A percentile compares a stretch with the other conserved stretches of the same genome.
These are phyloP conservation scores for Acanthurus leucopareius DNA, from an alignment of 2,797 vertebrate species.

Conservation along the genomic window DNA sequence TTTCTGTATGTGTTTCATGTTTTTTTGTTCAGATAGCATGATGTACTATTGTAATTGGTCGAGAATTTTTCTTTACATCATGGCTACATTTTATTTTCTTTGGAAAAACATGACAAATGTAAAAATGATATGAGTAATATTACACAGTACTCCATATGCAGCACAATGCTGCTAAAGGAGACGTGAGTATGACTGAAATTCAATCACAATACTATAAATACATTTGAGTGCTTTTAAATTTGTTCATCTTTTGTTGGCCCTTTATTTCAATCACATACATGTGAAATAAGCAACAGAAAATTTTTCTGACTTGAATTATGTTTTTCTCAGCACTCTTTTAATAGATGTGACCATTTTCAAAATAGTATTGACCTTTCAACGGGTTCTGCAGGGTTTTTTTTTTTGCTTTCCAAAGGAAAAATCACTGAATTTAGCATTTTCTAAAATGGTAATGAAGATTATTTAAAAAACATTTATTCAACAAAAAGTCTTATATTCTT, in stretches of 20 bases:
- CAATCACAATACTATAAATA: constrained; percentile 1
- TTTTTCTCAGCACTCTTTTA: neutral
- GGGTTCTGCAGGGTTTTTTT: neutral
- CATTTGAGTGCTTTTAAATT: constrained; percentile 13
- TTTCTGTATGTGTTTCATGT: neutral
- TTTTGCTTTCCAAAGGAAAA: too few relatives aligned
- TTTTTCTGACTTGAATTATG: neutral
- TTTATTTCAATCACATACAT: neutral
- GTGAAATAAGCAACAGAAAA: neutral
- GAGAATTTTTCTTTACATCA: neutral
- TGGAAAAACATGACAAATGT: neutral
- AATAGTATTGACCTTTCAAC: neutral
- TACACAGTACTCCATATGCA: neutral
- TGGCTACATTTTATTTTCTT: neutral
- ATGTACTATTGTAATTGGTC: neutral
- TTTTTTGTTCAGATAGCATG: neutral
- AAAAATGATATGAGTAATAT: neutral
- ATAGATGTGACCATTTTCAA: neutral
- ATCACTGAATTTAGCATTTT: neutral
- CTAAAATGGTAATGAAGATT: neutral
- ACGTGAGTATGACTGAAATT: neutral
- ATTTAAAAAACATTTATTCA: neutral
- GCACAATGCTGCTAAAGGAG: neutral
- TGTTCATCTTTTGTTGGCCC: constrained; percentile 3
- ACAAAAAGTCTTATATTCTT: neutral